Conservation (phyloP, 2,888 invertebrate genomes). For the Hirtodrosophila confusa region DNA sequence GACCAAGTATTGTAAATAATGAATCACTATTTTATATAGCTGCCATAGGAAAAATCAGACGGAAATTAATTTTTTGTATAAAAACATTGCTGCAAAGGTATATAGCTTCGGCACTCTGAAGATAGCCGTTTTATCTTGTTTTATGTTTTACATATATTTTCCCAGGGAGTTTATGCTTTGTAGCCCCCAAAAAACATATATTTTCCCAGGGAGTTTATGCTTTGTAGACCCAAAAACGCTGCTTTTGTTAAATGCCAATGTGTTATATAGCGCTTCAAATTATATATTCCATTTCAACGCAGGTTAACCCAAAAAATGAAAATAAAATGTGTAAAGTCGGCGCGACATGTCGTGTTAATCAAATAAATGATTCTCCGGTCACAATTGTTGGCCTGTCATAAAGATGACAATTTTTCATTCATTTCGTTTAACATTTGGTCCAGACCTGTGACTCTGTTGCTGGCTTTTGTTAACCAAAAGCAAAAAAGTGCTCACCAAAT, state of each 20-base stretch:
- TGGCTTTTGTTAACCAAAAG: slow-evolving; percentile 10
- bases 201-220: too few species aligned
- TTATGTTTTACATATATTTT: too few species aligned
- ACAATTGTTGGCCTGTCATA: slow-evolving; percentile 41
- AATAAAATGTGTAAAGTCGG: slow-evolving; percentile 17
- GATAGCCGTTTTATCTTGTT: too few species aligned
- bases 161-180: too few species aligned
- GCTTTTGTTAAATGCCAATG: background rate
- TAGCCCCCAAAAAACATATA: too few species aligned
- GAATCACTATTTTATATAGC: too few species aligned
- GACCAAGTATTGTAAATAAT: too few species aligned
- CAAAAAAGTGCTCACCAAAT: slow-evolving; percentile 12
- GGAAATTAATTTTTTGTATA: too few species aligned
- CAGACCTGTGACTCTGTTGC: slow-evolving; percentile 1
- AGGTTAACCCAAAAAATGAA: slow-evolving; percentile 12
- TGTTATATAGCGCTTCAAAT: slow-evolving; percentile 41
- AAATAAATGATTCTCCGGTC: slow-evolving; percentile 59
- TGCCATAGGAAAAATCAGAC: too few species aligned
- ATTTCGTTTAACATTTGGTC: slow-evolving; percentile 3
- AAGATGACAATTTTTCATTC: slow-evolving; percentile 48
- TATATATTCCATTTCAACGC: slow-evolving; percentile 53
- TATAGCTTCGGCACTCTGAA: too few species aligned
- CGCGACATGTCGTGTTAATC: slow-evolving; percentile 44
- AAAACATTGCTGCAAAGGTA: too few species aligned
- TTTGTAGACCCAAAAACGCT: too few species aligned